Base-by-base conservation (phyloP, 2,888 invertebrate species). In the Parnassius mnemosyne region DNA sequence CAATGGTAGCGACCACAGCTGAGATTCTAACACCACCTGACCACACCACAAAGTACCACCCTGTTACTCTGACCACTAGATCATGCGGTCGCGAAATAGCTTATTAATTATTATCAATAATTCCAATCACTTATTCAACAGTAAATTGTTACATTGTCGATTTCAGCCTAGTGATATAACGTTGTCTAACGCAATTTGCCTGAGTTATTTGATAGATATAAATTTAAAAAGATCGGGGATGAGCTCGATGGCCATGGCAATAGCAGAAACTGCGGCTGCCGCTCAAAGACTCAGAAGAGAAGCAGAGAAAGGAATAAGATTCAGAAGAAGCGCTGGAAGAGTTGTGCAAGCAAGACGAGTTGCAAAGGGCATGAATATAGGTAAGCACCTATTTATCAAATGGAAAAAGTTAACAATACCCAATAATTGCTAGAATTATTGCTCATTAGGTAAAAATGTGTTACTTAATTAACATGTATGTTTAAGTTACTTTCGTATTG, bases 141-240 rank as follows among this genome's bases (percentile, higher is more conserved):
- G 25, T n/a, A n/a, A n/a, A 16, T 16, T 16, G 16, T 16, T 34
- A 34, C 34, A 7, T 55, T 60, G 3, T 12, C n/a, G 13, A 58
- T 86, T 84, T 68, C 65, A 89, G 89, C 87, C 86, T 1, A 83
- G 87, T 73, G 91, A 89, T 66, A 75, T 67, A 60, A 78, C 78
- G 50, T 68, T 91, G 42, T 85, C 91, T 2, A 91, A 91, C 71
- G 91, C 91, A 9, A 89, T 91, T 65, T 90, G 89, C 65, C 72
- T 91, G 9, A 91, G 91, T 65, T 87, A 87, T 59, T 81, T 91
- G 60, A 78, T 89, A 12, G 91, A 91, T 54, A 71, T 91, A 43
- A 91, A 91, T 72, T 77, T 91, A 16, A 89, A 85, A 75, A 75
- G 91, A 68, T 89, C 90, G 49, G 91, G 91, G n/a, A 91, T 91